phyloP scores from a whole-genome alignment of 1,140 invertebrate species.

The Oncopodura yosiiana region DNA sequence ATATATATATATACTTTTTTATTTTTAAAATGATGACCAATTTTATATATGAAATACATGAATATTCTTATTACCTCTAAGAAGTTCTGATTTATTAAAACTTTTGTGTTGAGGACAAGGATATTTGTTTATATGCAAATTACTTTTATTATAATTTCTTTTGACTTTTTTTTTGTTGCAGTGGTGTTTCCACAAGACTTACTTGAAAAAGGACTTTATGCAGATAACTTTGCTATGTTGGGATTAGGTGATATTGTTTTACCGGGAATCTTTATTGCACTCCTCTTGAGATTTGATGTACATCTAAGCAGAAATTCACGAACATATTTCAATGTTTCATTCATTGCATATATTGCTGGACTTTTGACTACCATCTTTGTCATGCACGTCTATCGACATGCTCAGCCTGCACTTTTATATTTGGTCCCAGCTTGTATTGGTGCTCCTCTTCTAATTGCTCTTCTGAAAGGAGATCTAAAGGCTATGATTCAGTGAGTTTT shows the following conservation, averaged over 20 bases:
- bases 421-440: slow-evolving; percentile 91
- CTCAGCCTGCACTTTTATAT: slow-evolving; percentile 96
- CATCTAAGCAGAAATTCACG: slow-evolving; percentile 72
- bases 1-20: neutral
- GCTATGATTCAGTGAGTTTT: slow-evolving; percentile 75
- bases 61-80: slow-evolving; percentile 25
- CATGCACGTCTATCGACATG: slow-evolving; percentile 98
- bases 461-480: slow-evolving; percentile 83
- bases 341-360: slow-evolving; percentile 88
- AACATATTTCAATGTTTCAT: slow-evolving; percentile 89
- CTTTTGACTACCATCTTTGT: slow-evolving; percentile 88
- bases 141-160: neutral
- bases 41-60: slow-evolving; percentile 2
- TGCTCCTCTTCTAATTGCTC: slow-evolving; percentile 72
- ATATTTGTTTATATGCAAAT: neutral
- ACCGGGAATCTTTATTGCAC: slow-evolving; percentile 97
- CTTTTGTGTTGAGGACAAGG: neutral
- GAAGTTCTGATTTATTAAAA: slow-evolving; percentile 19
- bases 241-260: slow-evolving; percentile 98
- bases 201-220: slow-evolving; percentile 78
- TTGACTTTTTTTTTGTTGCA: slow-evolving; percentile 41
- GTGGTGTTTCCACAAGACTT: slow-evolving; percentile 98
- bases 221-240: slow-evolving; percentile 95
- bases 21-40: neutral
- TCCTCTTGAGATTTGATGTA: slow-evolving; percentile 89